Base-by-base conservation (phyloP, 2,888 invertebrate species). In the Drepana falcataria region DNA sequence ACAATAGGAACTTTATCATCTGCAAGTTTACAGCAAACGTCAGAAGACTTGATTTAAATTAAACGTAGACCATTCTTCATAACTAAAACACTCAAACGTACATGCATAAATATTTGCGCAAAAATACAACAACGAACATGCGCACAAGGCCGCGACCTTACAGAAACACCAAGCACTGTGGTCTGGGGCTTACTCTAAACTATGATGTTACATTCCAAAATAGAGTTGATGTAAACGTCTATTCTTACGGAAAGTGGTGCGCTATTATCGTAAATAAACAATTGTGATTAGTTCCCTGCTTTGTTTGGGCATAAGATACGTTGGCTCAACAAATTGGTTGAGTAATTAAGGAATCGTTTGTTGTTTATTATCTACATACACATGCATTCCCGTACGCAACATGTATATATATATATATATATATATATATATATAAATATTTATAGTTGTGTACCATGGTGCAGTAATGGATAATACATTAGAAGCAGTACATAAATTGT, bases 221-320 rank as follows among this genome's bases (percentile, higher is more conserved):
- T 51, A 51, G 51, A 51, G 44, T 9, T 51, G 33, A 33, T 49
- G 49, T 49, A 21, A 44, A 49, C 49, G 37, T 49, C 35, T 49
- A 40, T 40, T 51, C 34, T 51, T 35, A 41, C 51, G 40, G 7
- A 41, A 40, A 51, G 40, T 51, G 40, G 51, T 51, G 51, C 35
- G 51, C 34, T 51, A 40, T 35, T 51, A 51, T 51, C 40, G 51
- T 35, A 51, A 40, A 51, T 51, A 51, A 51, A 51, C 51, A 51
- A 34, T 40, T 40, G 34, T 41, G 51, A 51, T 51, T 51, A 40
- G 40, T 34, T 51, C 41, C 40, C 33, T 35, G 33, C 51, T 40
- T 33, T 51, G 49, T 51, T 40, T 51, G 49, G 49, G 33, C 34
- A 51, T 40, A 40, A 40, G 33, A 51, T 33, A 34, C 40, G 40